Evolutionary conservation across 2,888 invertebrate species (phyloP).

Genomic region (Neuroscelio doddi): DNA sequence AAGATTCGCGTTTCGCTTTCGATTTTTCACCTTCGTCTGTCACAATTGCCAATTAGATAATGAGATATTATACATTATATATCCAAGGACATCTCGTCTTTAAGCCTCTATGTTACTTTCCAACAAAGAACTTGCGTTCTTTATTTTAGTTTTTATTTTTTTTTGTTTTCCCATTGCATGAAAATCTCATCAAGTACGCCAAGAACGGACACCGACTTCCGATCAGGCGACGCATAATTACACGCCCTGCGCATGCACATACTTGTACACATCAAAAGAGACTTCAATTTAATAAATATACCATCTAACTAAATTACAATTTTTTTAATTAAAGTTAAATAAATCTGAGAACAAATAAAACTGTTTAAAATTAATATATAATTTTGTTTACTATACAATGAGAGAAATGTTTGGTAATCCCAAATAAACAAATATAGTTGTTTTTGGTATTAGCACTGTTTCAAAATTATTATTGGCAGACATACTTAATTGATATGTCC

Average conservation of each 20-base stretch:
- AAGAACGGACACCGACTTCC: constrained; percentile 54
- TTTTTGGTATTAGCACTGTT: no score
- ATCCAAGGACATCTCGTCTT: constrained; percentile 43
- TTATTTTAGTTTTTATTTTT: no score
- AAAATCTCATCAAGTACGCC: constrained; percentile 48
- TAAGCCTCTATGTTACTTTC: constrained; percentile 34
- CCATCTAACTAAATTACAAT: no score
- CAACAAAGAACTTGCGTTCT: constrained; percentile 45
- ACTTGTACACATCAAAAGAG: not conserved
- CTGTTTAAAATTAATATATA: no score
- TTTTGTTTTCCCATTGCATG: constrained; percentile 32
- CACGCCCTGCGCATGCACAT: constrained; percentile 34
- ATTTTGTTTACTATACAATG: no score
- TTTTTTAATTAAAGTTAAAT: no score
- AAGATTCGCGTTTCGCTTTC: constrained; percentile 29
- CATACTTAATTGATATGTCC: no score
- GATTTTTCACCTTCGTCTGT: constrained; percentile 45
- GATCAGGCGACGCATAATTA: constrained; percentile 64
- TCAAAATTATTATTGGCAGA: no score
- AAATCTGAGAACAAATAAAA: no score
- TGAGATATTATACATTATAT: constrained; percentile 15
- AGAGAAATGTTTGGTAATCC: no score
- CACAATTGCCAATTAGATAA: constrained; percentile 39
- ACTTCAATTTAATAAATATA: no score
- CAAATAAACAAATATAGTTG: no score